Evolutionary conservation across 1,140 invertebrate species (phyloP).

Genomic region (Eurytemora carolleeae): DNA sequence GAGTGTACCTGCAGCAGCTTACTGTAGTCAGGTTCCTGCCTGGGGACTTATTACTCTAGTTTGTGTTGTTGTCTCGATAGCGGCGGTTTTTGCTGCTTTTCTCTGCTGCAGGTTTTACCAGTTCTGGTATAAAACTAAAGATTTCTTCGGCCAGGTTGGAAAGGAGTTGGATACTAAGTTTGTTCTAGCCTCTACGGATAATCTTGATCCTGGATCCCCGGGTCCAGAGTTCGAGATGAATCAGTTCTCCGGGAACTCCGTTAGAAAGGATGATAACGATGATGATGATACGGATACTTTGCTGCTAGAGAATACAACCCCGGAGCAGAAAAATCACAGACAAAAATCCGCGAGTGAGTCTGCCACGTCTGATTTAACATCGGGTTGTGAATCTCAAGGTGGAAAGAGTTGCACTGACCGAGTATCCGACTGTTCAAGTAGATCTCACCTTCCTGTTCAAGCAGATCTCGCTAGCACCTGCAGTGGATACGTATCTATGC

Average conservation of each 20-base stretch:
- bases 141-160: neutral
- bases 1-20: neutral
- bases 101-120: neutral
- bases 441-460: no score
- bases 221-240: no score
- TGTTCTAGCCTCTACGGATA: no score
- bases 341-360: neutral
- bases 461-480: no score
- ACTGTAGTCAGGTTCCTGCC: neutral
- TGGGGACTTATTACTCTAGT: neutral
- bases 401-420: no score
- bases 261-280: no score
- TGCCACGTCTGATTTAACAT: neutral
- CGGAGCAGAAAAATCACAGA: neutral
- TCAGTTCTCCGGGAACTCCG: no score
- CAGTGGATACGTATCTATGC: neutral
- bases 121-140: neutral
- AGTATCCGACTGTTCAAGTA: no score
- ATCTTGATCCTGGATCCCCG: no score
- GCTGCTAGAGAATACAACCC: neutral
- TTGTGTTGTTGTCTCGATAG: neutral
- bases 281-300: neutral
- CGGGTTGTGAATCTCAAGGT: neutral
- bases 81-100: neutral
- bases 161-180: neutral